Evolutionary conservation across 2,113 vertebrate genomes (phyloP), one percentile per base, ranked within the genome.

Genomic region (Nothoprocta perdicaria): DNA sequence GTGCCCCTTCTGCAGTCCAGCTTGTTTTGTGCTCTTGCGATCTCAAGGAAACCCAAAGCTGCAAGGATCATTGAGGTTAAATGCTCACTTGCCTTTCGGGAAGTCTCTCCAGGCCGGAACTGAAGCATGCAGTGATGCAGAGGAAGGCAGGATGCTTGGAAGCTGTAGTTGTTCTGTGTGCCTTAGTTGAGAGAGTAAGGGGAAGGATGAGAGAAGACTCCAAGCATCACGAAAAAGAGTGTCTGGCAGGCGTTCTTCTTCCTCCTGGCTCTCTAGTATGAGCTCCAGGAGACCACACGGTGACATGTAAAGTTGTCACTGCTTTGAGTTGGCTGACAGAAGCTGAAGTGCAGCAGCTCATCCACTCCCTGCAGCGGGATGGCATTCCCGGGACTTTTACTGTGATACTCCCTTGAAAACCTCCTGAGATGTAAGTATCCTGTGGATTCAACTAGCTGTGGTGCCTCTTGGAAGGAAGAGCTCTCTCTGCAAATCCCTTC

Each of bases 321-420:
- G 89, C 92, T 92, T 71, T 82, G 72, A 92, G 38, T 71, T 74
- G 63, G 55, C 74, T 90, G 29, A 63, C 71, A 74, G 78, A 63
- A 84, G 77, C 21, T 71, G 71, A 93, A 92, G 84, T 95, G 35
- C 55, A 60, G 31, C 41, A 14, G 71, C 43, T 84, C 63, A 67
- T 89, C 60, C 4, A 2, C 50, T 87, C 72, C 14, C 46, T 90
- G 75, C 65, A 52, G 86, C 31, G 46, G 78, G 63, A 41, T 0
- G 60, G 46, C 21, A 63, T 90, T 90, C 78, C 63, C 38, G 84
- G 22, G 33, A 35, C 52, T 87, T 87, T 52, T 83, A 29, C 41
- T 69, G 31, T 60, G 79, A 60, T 61, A 89, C 26, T 43, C 31
- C 19, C 19, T 45, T 84, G 77, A 67, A 89, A 90, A 76, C 31